Conservation (phyloP, 1,140 invertebrate species). For the Bradynema listronoti region DNA sequence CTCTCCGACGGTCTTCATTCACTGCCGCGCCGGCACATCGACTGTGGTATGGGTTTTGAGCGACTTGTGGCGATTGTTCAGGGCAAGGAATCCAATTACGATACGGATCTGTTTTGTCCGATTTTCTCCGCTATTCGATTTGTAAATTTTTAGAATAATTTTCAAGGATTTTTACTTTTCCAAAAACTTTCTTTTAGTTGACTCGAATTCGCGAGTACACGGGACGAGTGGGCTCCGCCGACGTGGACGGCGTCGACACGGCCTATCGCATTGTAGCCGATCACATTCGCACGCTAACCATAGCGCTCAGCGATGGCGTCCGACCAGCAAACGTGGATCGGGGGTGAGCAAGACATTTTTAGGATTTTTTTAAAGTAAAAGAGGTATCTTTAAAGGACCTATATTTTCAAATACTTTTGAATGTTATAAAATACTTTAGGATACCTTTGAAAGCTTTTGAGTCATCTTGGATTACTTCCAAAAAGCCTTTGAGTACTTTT, state of each 20-base stretch:
- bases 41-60: conserved; percentile 97
- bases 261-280: conserved; percentile 96
- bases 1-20: conserved; percentile 23
- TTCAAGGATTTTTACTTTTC: too few relatives aligned
- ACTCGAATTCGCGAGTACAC: conserved; percentile 74
- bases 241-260: conserved; percentile 91
- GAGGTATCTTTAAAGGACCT: background rate
- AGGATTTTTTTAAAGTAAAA: background rate
- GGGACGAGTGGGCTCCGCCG: conserved; percentile 81
- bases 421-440: background rate
- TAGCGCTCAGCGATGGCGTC: conserved; percentile 83
- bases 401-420: background rate
- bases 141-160: conserved; percentile 51
- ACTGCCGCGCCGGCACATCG: conserved; percentile 92
- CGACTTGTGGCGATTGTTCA: conserved; percentile 93
- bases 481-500: too few relatives aligned
- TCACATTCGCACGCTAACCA: conserved; percentile 90
- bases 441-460: background rate
- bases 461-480: too few relatives aligned
- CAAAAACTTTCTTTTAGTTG: conserved; percentile 53
- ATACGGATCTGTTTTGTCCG: conserved; percentile 90
- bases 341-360: too few relatives aligned
- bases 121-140: conserved; percentile 86
- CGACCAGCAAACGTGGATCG: background rate
- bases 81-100: conserved; percentile 92